Conservation (phyloP, 2,888 invertebrate genomes). For the Philereme transversata region DNA sequence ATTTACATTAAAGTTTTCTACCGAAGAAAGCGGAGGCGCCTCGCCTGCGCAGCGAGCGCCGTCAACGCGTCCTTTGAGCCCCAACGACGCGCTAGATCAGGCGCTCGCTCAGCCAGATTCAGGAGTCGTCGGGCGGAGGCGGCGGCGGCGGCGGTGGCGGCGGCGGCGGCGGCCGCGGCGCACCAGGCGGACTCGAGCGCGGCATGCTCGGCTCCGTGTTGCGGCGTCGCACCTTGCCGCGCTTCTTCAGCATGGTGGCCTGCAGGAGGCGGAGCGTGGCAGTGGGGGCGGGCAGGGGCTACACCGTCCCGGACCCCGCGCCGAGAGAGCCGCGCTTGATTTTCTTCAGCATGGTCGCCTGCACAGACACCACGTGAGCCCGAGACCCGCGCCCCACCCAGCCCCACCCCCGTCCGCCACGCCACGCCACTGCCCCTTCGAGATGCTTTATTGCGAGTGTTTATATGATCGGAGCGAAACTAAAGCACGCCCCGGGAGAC, state of each 20-base stretch:
- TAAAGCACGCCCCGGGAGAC: constrained; percentile 10
- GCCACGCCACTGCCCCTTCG: constrained; percentile 1
- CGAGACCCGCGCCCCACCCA: constrained; percentile 32
- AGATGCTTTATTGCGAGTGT: constrained; percentile 5
- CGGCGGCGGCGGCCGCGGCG: constrained; percentile 63
- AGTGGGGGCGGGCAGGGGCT: constrained; percentile 55
- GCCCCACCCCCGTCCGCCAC: constrained; percentile 44
- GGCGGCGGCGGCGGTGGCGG: constrained; percentile 67
- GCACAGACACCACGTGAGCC: constrained; percentile 67
- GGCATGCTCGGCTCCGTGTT: constrained; percentile 94
- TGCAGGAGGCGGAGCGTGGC: constrained; percentile 82
- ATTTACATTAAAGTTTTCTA: constrained; percentile 58
- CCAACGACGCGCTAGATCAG: constrained; percentile 84
- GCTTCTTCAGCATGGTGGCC: constrained; percentile 99
- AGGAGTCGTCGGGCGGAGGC: constrained; percentile 80
- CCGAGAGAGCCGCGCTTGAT: constrained; percentile 96
- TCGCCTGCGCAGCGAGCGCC: constrained; percentile 61
- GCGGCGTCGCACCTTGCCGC: constrained; percentile 97
- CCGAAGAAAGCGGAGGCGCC: constrained; percentile 26
- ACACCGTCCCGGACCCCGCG: constrained; percentile 84
- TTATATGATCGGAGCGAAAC: constrained; percentile 1
- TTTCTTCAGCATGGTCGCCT: constrained; percentile 99
- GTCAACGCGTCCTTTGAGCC: constrained; percentile 72
- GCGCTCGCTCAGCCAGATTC: constrained; percentile 89
- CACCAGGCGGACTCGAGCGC: constrained; percentile 52